A percentile compares a stretch with the other conserved stretches of the same genome.
phyloP scores from a whole-genome alignment of 2,888 invertebrate genomes.

The Sphaerophoria rueppellii region DNA sequence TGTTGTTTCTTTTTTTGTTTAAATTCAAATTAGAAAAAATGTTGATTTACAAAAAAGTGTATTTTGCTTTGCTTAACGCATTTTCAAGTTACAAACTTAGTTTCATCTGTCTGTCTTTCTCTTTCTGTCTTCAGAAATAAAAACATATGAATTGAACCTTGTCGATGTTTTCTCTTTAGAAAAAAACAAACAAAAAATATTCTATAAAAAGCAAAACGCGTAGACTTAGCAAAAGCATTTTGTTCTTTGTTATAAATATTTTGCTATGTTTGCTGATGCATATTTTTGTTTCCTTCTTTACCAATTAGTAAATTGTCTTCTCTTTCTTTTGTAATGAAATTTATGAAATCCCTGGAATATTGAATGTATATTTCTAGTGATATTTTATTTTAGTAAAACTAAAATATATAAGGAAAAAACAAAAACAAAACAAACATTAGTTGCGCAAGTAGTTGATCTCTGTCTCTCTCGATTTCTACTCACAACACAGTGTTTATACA shows the following conservation, averaged over 20 bases:
- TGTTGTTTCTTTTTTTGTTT: constrained; percentile 10
- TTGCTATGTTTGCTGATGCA: constrained; percentile 30
- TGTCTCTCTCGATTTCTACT: constrained; percentile 71
- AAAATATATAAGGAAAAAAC: constrained; percentile 27
- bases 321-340: background rate
- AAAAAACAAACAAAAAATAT: background rate
- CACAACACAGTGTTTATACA: constrained; percentile 67
- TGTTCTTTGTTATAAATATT: constrained; percentile 31
- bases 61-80: constrained; percentile 37
- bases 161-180: constrained; percentile 62
- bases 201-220: constrained; percentile 34
- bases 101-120: constrained; percentile 19
- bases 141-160: constrained; percentile 11
- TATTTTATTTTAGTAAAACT: constrained; percentile 47
- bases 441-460: constrained; percentile 73
- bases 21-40: constrained; percentile 18
- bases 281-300: constrained; percentile 14
- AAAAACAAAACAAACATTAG: constrained; percentile 53
- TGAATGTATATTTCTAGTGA: constrained; percentile 27
- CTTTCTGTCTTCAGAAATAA: background rate
- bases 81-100: background rate
- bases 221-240: constrained; percentile 59
- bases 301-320: constrained; percentile 53
- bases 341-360: constrained; percentile 41
- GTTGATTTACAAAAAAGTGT: constrained; percentile 29